Evolutionary conservation across 2,888 invertebrate species (phyloP).

Genomic region (Campoplex nolae): DNA sequence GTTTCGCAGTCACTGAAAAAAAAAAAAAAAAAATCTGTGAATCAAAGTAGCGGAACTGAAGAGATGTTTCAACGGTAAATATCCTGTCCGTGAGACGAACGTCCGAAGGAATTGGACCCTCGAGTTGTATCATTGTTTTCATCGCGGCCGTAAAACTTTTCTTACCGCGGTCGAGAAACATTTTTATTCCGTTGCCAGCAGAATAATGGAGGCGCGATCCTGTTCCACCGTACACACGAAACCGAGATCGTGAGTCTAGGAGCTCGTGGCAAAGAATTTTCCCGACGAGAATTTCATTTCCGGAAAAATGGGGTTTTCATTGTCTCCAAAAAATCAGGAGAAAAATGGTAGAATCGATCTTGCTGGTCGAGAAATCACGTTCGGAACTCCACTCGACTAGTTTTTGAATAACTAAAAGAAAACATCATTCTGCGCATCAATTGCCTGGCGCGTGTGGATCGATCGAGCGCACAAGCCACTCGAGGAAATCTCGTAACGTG

Average conservation of each 20-base stretch:
- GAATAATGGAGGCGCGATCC: background rate
- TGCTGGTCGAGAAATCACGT: no score
- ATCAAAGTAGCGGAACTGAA: constrained; percentile 14
- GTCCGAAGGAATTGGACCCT: constrained; percentile 67
- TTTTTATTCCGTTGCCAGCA: background rate
- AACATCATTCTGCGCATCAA: constrained; percentile 53
- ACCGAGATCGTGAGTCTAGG: background rate
- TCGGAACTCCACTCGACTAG: background rate
- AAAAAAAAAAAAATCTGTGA: background rate
- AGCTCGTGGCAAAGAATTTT: background rate
- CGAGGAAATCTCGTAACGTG: constrained; percentile 53
- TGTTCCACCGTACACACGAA: constrained; percentile 31
- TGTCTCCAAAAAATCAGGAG: background rate
- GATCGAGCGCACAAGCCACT: constrained; percentile 58
- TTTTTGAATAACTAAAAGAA: background rate
- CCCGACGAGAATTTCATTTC: background rate
- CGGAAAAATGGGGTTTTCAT: background rate
- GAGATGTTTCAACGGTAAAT: constrained; percentile 5
- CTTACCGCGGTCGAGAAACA: background rate
- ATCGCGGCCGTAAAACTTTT: constrained; percentile 58
- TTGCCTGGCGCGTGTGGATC: constrained; percentile 46
- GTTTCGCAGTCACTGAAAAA: background rate
- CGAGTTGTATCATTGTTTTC: constrained; percentile 70
- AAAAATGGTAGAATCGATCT: no score
- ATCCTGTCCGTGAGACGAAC: constrained; percentile 50